Evolutionary conservation across 2,888 invertebrate genomes (phyloP), one percentile per base, ranked within the genome.

Genomic region (Gymnosoma rotundatum): DNA sequence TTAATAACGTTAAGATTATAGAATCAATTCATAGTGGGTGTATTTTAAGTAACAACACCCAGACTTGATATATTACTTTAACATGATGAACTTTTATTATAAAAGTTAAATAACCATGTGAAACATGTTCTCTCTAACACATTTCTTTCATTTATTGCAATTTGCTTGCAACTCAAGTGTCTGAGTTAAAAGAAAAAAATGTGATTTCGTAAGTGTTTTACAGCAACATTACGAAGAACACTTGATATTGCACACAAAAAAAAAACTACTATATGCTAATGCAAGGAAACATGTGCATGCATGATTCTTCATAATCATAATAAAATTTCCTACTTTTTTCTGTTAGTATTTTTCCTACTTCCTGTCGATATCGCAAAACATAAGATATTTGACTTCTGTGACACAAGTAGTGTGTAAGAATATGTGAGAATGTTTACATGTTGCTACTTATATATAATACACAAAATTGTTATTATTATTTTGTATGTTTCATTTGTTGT

Each of bases 261-360:
- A 18, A 50, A 10, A 63, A n/a, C 10, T n/a, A 52, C 54, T 32
- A 1, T 10, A 32, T 64, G 64, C 56, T 64, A 66, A 60, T 60
- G 45, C 54, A 72, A 64, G 38, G 48, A 64, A n/a, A 9, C 78
- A 72, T 64, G 48, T 56, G 50, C 76, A 42, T n/a, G 56, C 74
- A 81, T 75, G 74, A 69, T 74, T 63, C 25, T 38, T 50, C 61
- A 69, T 67, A 73, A 67, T 54, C 66, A 66, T 66, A 73, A 73
- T 67, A 61, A 54, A 16, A 73, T 73, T 67, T 73, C 64, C 21
- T 52, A 4, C 20, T 16, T 18, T 38, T 18, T 45, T n/a, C 61
- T 73, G 25, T 36, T 16, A 32, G 20, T 66, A 12, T 38, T 54
- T 56, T 48, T 52, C 54, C 54, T 63, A 54, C 70, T 72, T 54